Conservation (phyloP, 1,140 invertebrate species). For the Prorops nasuta region DNA sequence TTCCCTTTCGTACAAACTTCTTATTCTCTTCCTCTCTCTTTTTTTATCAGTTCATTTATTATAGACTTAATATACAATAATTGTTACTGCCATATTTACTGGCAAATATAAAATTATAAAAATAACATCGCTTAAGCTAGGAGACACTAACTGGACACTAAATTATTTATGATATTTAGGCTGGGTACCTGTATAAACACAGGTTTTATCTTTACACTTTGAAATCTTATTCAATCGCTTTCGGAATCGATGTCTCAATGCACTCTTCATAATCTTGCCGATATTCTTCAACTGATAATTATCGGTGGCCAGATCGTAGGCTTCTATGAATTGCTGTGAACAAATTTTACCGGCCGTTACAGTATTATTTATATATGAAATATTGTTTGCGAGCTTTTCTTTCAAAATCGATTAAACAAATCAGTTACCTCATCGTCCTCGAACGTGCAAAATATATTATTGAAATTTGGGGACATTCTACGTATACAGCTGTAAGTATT, state of each 20-base stretch:
- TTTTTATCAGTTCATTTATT: too few relatives aligned
- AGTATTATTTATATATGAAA: not conserved
- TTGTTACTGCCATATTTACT: too few relatives aligned
- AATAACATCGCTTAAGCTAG: too few relatives aligned
- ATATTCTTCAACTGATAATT: constrained; percentile 71
- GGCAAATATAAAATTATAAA: too few relatives aligned
- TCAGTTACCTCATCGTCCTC: constrained; percentile 67
- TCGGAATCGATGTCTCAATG: constrained; percentile 49
- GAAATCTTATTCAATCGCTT: constrained; percentile 49
- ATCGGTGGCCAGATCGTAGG: constrained; percentile 68
- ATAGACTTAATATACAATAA: too few relatives aligned
- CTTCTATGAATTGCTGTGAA: constrained; percentile 68
- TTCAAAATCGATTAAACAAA: not conserved
- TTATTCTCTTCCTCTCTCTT: too few relatives aligned
- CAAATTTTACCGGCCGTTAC: constrained; percentile 18
- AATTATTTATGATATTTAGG: too few relatives aligned
- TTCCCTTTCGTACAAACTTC: too few relatives aligned
- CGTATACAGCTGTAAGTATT: constrained; percentile 81
- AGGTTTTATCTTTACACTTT: constrained; percentile 38
- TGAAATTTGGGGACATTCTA: constrained; percentile 55
- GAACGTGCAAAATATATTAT: constrained; percentile 77
- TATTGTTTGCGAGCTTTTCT: not conserved
- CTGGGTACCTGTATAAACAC: constrained; percentile 25
- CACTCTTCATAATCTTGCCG: constrained; percentile 52
- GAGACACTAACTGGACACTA: too few relatives aligned